Evolutionary conservation across 2,113 vertebrate genomes (phyloP), one percentile per base, ranked within the genome.

Genomic region (Suncus etruscus): DNA sequence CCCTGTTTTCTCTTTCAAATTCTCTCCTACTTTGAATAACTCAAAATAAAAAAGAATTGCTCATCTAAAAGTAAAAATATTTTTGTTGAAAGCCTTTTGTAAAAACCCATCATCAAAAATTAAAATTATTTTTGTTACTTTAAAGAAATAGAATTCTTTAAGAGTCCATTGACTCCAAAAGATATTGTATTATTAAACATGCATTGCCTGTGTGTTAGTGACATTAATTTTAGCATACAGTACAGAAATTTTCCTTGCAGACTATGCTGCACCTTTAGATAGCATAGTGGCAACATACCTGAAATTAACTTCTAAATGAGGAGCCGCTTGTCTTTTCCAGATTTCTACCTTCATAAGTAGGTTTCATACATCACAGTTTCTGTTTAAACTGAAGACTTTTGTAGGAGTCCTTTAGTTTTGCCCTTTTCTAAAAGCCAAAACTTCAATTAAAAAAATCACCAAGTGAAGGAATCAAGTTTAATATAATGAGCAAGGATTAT

Each of bases 51-150:
- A 25, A 65, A 68, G 25, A 8, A 76, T 27, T 70, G 4, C 27
- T 84, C 68, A 58, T 78, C 72, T 66, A 83, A 75, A 92, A 70
- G 69, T 54, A 50, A 76, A 83, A 80, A 12, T 2, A 16, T 14
- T 54, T 4, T 65, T 69, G 8, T 88, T 83, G 29, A 84, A 76
- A 45, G 54, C 2, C 85, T 80, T 91, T 2, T 70, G 54, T 20
- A 85, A 91, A 72, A 31, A 85, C 54, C 54, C 54, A 54, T 12
- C 18, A 54, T 16, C 14, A 54, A 16, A 54, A 14, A 54, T 54
- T 54, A 54, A 10, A 14, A 15, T 54, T 54, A 54, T 54, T 54
- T 54, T 54, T 54, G 9, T 54, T 54, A 15, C 54, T 54, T 54
- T 54, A 54, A 4, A 54, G 10, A 54, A 54, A 14, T 54, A 54